Base-by-base conservation (phyloP, 2,888 invertebrate species). In the Brachyptera risi region DNA sequence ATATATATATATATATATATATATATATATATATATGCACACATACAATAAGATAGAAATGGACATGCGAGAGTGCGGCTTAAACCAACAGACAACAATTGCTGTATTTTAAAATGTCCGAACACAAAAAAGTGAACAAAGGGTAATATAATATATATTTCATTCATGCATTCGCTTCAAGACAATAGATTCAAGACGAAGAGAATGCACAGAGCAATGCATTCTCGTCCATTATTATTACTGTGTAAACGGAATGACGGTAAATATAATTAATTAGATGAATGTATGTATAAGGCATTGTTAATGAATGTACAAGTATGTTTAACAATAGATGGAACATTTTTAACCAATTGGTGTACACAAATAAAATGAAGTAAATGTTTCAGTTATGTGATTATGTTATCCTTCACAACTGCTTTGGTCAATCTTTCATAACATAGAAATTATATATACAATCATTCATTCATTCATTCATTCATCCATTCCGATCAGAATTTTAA, bases 121-220 rank as follows among this genome's bases (percentile, higher is more conserved):
- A 35, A 54, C 17, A 44, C n/a, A 44, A 54, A 54, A 31, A 31
- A 27, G 51, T 37, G 37, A 37, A 31, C 54, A 37, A 47, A 47
- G 47, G 47, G 7, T 21, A 47, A 21, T 44, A 5, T 44, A 44
- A 44, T 37, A 37, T 31, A 54, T 54, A 54, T 54, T 37, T 54
- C 54, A 54, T 54, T 54, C 54, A 37, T 54, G 17, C 54, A 54
- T 54, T 35, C 54, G 4, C n/a, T n/a, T n/a, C n/a, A n/a, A n/a
- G n/a, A 19, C 42, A 21, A 19, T 31, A 21, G 42, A 17, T 42
- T 19, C 21, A 42, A 7, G 21, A 19, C 27, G 50, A 17, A 51
- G 31, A 51, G 27, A 54, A 54, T 54, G 54, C 23, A 24, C 24
- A 31, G 5, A 11, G 31, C 31, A 31, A 7, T 31, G 31, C 31